These are phyloP conservation scores for Syrrhaptes paradoxus DNA, from an alignment of 2,113 vertebrate genomes.

Conservation along the genomic window DNA sequence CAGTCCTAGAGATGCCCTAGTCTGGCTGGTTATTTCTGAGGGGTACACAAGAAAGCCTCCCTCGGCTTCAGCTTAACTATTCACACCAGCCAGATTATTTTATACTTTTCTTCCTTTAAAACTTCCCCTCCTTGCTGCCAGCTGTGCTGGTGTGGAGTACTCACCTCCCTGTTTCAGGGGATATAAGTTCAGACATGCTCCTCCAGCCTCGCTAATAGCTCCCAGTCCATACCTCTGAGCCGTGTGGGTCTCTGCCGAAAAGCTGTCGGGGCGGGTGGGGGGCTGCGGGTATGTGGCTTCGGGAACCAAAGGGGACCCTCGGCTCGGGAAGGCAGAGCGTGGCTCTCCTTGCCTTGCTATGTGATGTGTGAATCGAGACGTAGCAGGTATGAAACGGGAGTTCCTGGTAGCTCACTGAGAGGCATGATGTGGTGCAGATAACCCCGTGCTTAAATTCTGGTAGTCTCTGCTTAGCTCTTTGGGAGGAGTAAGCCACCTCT, in stretches of 20 bases:
- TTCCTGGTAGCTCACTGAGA: neutral
- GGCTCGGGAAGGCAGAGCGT: neutral
- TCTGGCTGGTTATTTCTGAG: neutral
- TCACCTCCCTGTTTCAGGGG: neutral
- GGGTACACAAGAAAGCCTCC: neutral
- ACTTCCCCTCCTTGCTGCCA: neutral
- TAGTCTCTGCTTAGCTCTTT: rapidly evolving
- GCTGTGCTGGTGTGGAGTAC: neutral
- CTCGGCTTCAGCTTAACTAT: neutral
- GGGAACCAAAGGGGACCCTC: neutral
- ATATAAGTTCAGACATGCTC: neutral
- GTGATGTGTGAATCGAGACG: rapidly evolving
- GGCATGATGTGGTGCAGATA: rapidly evolving
- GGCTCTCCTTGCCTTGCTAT: neutral
- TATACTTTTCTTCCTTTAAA: neutral
- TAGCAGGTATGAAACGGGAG: rapidly evolving
- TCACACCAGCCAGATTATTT: neutral
- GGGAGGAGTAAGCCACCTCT: neutral
- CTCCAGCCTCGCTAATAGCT: rapidly evolving
- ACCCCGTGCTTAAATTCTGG: neutral
- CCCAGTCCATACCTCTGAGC: neutral
- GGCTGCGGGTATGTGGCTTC: rapidly evolving
- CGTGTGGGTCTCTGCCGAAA: neutral
- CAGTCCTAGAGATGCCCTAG: neutral
- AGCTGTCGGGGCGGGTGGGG: neutral